Base-by-base conservation (phyloP, 2,888 invertebrate species). In the Eilema caniola region DNA sequence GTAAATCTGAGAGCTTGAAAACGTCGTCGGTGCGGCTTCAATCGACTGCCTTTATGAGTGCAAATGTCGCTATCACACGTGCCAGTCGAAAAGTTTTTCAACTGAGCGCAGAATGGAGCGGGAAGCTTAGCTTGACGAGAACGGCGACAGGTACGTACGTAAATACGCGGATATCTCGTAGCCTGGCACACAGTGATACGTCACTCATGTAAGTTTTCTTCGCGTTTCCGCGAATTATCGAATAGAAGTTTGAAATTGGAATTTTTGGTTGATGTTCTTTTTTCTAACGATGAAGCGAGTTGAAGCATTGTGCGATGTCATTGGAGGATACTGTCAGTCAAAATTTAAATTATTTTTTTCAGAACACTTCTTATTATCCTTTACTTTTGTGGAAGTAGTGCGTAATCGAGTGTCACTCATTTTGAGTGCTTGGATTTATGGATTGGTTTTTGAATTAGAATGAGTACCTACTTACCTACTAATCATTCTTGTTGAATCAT, bases 181-280 rank as follows among this genome's bases (percentile, higher is more conserved):
- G 79, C 86, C 92, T 92, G 93, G 87, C 85, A 77, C 81, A 81
- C 82, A 73, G 81, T 85, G 94, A 94, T 94, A 94, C 86, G 93
- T 94, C 94, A 93, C 89, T 93, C 93, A 92, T 90, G 84, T 86
- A 89, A 93, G 90, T 93, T 91, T 92, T 89, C 88, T 90, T 89
- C 83, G 83, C 82, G 84, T 83, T 79, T 78, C 80, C 77, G 77
- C 79, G 85, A 89, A 86, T 86, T 86, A 85, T 86, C 86, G 81
- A 84, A 74, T 78, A 77, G 78, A 87, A 89, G 83, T 89, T 53
- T 87, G 84, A 85, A 87, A 88, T 88, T 87, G 85, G 80, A 86
- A 87, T 87, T 87, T 85, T 81, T 72, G 65, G 63, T 67, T 16
- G 66, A 62, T n/a, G 24, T 28, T 67, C 79, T 80, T 79, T 82